Percentiles rank a stretch among this genome's conserved stretches.
phyloP scores from a whole-genome alignment of 2,797 vertebrate species.

The Bradypodion ventrale region DNA sequence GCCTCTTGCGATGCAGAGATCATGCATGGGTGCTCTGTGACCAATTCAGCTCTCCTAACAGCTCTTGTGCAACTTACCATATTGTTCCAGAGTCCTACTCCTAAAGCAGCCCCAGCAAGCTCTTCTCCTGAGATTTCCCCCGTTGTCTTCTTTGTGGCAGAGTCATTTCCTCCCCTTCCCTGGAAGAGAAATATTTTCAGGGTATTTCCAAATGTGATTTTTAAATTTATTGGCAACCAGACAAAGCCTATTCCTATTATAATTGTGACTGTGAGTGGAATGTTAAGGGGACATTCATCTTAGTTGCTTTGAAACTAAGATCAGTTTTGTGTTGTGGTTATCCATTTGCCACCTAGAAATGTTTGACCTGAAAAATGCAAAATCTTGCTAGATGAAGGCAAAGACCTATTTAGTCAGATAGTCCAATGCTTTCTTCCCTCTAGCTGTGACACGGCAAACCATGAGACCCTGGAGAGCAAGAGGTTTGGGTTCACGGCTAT shows the following conservation, averaged over 20 bases:
- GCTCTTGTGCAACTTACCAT: conserved; percentile 63
- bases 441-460: background rate
- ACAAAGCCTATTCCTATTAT: background rate
- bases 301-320: background rate
- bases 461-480: background rate
- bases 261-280: background rate
- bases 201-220: background rate
- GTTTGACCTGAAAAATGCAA: background rate
- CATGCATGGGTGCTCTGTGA: background rate
- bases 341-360: background rate
- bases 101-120: conserved; percentile 4
- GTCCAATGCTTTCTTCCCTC: background rate
- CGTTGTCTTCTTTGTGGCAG: conserved; percentile 16
- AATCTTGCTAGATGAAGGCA: background rate
- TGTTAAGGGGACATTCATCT: background rate
- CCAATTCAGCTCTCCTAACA: background rate
- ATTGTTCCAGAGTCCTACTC: conserved; percentile 74
- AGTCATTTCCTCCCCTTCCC: conserved; percentile 14
- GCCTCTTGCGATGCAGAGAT: background rate
- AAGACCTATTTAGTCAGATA: background rate
- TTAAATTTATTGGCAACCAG: background rate
- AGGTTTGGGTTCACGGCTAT: background rate
- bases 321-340: background rate
- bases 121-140: conserved; percentile 22
- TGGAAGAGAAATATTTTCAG: conserved; percentile 52